These are phyloP conservation scores for Tridacna gigas DNA, from an alignment of 2,888 invertebrate genomes.

Conservation along the genomic window DNA sequence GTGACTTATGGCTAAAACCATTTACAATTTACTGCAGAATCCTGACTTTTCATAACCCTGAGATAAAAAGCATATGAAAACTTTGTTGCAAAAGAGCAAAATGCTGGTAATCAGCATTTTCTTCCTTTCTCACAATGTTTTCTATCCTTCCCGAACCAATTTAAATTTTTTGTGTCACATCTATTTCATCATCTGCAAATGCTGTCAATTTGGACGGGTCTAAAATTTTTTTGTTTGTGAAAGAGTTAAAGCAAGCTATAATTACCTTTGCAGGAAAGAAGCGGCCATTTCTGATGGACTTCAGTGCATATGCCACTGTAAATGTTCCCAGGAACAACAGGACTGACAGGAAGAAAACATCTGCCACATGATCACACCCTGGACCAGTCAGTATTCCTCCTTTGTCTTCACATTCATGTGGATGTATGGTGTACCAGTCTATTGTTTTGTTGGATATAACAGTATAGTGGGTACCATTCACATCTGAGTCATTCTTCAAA, in stretches of 20 bases:
- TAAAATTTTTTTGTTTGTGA: no score
- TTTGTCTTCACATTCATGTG: slow-evolving; percentile 44
- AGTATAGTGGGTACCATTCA: neutral
- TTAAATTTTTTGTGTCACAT: no score
- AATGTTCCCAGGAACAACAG: slow-evolving; percentile 97
- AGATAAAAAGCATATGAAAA: neutral
- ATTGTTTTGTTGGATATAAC: slow-evolving; percentile 12
- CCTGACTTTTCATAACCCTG: neutral
- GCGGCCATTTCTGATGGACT: slow-evolving; percentile 95
- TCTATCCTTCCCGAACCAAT: no score
- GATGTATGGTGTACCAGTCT: slow-evolving; percentile 58
- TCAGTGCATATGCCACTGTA: slow-evolving; percentile 93
- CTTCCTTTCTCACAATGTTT: neutral
- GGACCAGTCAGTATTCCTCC: slow-evolving; percentile 52
- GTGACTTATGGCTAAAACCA: neutral
- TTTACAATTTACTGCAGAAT: neutral
- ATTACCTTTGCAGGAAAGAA: slow-evolving; percentile 96
- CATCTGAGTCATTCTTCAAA: slow-evolving; percentile 17
- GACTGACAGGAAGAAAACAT: slow-evolving; percentile 97
- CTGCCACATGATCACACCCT: slow-evolving; percentile 64
- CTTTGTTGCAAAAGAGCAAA: neutral
- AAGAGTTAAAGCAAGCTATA: slow-evolving; percentile 11
- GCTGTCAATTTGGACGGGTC: no score
- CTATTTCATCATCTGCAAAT: no score
- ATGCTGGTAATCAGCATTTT: neutral